phyloP scores from a whole-genome alignment of 2,888 invertebrate genomes.

The Caradrina clavipalpis region DNA sequence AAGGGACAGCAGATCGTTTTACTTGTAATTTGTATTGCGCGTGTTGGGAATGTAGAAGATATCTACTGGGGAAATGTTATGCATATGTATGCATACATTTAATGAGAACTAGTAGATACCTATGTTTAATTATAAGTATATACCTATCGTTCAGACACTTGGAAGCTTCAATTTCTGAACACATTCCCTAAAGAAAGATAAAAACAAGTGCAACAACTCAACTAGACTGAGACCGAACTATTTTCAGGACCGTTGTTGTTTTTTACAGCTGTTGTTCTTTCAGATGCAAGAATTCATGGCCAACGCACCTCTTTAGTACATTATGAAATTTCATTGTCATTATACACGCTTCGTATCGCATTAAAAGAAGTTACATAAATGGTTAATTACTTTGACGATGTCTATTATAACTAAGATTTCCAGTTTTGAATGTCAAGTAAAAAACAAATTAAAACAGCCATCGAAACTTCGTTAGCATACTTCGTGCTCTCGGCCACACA shows the following conservation, averaged over 20 bases:
- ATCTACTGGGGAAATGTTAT: constrained; percentile 22
- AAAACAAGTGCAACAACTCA: background rate
- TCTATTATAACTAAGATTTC: too few relatives aligned
- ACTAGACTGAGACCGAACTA: too few relatives aligned
- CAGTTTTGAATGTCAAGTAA: too few relatives aligned
- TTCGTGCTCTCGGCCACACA: constrained; percentile 14
- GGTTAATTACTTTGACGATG: too few relatives aligned
- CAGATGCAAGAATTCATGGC: background rate
- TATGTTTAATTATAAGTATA: background rate
- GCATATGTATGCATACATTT: constrained; percentile 46
- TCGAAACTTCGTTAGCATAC: background rate
- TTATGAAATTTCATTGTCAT: too few relatives aligned
- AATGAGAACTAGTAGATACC: constrained; percentile 52
- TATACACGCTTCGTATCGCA: too few relatives aligned
- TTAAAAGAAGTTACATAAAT: too few relatives aligned
- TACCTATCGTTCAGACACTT: background rate
- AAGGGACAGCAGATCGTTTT: constrained; percentile 81
- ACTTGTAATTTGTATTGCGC: constrained; percentile 84
- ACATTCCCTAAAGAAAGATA: constrained; percentile 1
- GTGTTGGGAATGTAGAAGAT: constrained; percentile 75
- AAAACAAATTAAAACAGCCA: constrained; percentile 3
- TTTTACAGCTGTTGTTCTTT: background rate
- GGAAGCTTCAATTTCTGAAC: background rate
- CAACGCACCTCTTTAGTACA: too few relatives aligned
- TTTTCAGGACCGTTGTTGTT: background rate